These are phyloP conservation scores for Scolopax bukidnonensis DNA, from an alignment of 2,797 vertebrate species.

Conservation along the genomic window DNA sequence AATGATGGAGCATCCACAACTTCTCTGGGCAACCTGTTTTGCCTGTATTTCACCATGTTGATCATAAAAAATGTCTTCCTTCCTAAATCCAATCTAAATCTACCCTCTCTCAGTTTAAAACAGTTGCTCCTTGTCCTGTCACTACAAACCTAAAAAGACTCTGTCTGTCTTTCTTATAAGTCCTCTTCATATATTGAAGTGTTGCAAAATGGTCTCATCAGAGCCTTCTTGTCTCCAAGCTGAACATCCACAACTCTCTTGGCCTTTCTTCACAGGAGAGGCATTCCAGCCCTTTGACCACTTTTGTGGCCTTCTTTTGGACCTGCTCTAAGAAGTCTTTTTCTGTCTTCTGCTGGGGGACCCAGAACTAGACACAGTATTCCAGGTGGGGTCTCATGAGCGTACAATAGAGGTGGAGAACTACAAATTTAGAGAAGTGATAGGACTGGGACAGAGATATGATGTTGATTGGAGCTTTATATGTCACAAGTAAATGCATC, in stretches of 20 bases:
- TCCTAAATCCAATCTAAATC: neutral
- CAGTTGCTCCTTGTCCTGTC: neutral
- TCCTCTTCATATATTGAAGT: neutral
- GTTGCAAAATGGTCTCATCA: rapidly evolving
- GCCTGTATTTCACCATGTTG: neutral
- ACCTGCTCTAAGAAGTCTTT: neutral
- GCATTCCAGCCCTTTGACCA: neutral
- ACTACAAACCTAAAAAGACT: neutral
- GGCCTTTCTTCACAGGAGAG: neutral
- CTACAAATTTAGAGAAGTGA: neutral
- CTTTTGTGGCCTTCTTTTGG: neutral
- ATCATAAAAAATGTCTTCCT: neutral
- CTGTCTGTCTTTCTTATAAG: neutral
- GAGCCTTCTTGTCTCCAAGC: neutral
- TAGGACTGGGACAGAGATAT: neutral
- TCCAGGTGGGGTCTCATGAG: neutral
- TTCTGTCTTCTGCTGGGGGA: neutral
- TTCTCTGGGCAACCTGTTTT: neutral
- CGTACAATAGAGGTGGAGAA: neutral
- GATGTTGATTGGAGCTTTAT: neutral
- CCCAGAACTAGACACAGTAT: neutral
- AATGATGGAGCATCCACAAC: neutral
- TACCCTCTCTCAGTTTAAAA: neutral
- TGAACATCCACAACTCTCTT: neutral
- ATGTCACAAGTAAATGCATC: neutral